These are phyloP conservation scores for Hydrotaea cyrtoneurina DNA, from an alignment of 2,888 invertebrate genomes.

Conservation along the genomic window DNA sequence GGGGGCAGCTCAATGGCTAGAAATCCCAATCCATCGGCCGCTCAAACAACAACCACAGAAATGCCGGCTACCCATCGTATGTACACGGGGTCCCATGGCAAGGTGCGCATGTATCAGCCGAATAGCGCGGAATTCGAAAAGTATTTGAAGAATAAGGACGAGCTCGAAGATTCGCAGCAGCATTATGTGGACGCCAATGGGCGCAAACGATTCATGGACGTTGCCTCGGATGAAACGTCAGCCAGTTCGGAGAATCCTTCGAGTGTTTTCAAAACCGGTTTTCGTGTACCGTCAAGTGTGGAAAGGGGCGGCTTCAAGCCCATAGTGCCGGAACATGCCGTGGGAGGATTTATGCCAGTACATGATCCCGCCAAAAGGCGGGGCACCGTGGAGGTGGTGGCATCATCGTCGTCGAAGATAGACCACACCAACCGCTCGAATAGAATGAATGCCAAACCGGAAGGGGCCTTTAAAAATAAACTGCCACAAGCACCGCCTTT, in stretches of 20 bases:
- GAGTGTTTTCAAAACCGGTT: conserved; percentile 77
- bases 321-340: conserved; percentile 84
- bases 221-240: conserved; percentile 74
- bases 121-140: conserved; percentile 79
- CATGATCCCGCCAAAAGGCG: conserved; percentile 77
- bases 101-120: conserved; percentile 79
- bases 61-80: conserved; percentile 77
- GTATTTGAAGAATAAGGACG: conserved; percentile 74
- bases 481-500: not conserved
- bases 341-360: conserved; percentile 89
- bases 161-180: conserved; percentile 61
- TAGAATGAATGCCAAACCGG: conserved; percentile 15
- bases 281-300: conserved; percentile 81
- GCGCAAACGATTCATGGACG: conserved; percentile 71
- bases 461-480: conserved; percentile 23
- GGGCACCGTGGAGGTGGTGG: conserved; percentile 73
- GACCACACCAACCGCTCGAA: conserved; percentile 45
- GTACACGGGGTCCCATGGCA: conserved; percentile 73
- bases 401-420: conserved; percentile 59
- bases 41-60: conserved; percentile 34
- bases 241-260: conserved; percentile 75
- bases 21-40: not conserved
- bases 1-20: not conserved
- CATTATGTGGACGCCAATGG: conserved; percentile 71
- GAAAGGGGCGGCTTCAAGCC: conserved; percentile 90